These are phyloP conservation scores for Xestia xanthographa DNA, from an alignment of 2,888 invertebrate species.

Conservation along the genomic window DNA sequence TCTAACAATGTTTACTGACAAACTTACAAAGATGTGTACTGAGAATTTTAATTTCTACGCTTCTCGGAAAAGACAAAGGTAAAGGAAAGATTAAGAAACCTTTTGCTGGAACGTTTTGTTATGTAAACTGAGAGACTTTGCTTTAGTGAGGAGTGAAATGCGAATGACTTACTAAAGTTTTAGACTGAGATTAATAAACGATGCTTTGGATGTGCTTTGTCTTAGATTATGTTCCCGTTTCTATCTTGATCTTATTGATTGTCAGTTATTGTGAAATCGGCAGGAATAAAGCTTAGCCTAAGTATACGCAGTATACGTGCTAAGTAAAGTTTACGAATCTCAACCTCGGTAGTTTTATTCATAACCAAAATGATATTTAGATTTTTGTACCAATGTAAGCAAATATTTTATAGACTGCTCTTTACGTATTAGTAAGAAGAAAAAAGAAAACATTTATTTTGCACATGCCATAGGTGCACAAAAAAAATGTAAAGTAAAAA, in stretches of 20 bases:
- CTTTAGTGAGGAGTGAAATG: background rate
- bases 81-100: slow-evolving; percentile 26
- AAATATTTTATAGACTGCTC: too few relatives aligned
- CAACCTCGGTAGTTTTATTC: background rate
- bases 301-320: background rate
- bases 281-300: background rate
- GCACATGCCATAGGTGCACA: too few relatives aligned
- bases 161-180: background rate
- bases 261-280: background rate
- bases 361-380: background rate
- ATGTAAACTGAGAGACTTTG: background rate
- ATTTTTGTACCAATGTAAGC: too few relatives aligned
- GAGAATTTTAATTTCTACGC: slow-evolving; percentile 60
- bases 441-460: too few relatives aligned
- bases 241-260: background rate
- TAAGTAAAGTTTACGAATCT: background rate
- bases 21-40: slow-evolving; percentile 60
- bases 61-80: slow-evolving; percentile 53
- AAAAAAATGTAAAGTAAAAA: background rate
- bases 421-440: too few relatives aligned
- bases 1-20: slow-evolving; percentile 64
- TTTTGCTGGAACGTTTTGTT: slow-evolving; percentile 31
- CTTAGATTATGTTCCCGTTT: background rate
- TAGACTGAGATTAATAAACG: background rate
- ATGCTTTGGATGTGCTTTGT: background rate